Base-by-base conservation (phyloP, 30 jellyfish, hydroid and myxozoan species). In the Clytia hemisphaerica region DNA sequence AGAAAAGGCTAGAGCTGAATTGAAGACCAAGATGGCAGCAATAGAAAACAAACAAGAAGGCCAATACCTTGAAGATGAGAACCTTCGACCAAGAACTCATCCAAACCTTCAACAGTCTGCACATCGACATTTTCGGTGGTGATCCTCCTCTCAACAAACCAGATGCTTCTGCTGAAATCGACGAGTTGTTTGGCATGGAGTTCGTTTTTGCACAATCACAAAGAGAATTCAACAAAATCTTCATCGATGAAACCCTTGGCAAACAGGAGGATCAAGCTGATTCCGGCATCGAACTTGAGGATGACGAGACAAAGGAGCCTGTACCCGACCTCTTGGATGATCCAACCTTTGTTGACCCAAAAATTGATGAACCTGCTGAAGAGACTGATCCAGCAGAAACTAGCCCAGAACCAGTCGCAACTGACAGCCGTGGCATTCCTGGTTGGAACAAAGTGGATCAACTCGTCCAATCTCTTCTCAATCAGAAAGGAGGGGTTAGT, bases 111-210 rank as follows among this genome's bases (percentile, higher is more conserved):
- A 66, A 38, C 16, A 1, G 25, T n/a, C 54, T 57, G 3, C 70
- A 57, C 42, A 21, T 6, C 25, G 70, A 57, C 4, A 1, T 57
- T 6, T 30, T 21, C 2, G 70, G 50, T 4, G 30, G 30, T n/a
- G n/a, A n/a, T n/a, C n/a, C n/a, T n/a, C n/a, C n/a, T 1, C 2
- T 10, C 14, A 16, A 2, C 36, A 57, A 1, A 22, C 6, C 75
- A 61, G 61, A 18, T 14, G 14, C 25, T 53, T 58, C 82, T 28
- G 14, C 22, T 6, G 27, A 7, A 14, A 16, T 78, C 0, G 44
- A 38, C 18, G 84, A 72, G 64, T 26, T 7, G 27, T 24, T 72
- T 72, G 84, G 84, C 18, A 42, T 72, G 66, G 84, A 72, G 37
- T 51, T 27, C 25, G 66, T 72, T 65, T 72, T 47, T 36, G 31